Percentiles rank a stretch among this genome's conserved stretches.
Evolutionary conservation across 2,888 invertebrate genomes (phyloP).

Genomic region (Corbicula japonica): DNA sequence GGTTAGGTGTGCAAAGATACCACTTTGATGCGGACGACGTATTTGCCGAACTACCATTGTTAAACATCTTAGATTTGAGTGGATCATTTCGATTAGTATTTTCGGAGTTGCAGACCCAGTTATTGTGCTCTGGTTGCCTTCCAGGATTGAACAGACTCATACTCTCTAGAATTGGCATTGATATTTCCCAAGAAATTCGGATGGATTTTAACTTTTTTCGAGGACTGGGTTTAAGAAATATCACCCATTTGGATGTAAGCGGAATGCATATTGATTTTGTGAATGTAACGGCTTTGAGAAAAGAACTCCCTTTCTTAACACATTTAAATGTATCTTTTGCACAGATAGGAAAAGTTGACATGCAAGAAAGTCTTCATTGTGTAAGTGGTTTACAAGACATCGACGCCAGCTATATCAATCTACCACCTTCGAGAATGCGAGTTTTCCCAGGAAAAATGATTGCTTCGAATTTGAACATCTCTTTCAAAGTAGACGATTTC

Average conservation of each 20-base stretch:
- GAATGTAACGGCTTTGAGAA: not conserved
- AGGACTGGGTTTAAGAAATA: not conserved
- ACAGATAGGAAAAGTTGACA: not conserved
- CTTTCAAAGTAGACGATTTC: not conserved
- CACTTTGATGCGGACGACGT: not conserved
- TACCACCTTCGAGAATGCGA: not conserved
- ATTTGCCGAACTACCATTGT: not conserved
- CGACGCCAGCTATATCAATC: not conserved
- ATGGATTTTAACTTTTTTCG: no score
- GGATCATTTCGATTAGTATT: not conserved
- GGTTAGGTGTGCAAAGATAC: not conserved
- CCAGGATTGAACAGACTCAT: no score
- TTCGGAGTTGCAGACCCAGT: not conserved
- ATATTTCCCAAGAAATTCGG: no score
- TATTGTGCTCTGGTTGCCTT: not conserved
- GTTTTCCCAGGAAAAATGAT: not conserved
- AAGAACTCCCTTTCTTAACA: not conserved
- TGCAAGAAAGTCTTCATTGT: not conserved
- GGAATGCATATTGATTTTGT: not conserved
- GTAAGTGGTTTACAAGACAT: not conserved
- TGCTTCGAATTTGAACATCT: not conserved
- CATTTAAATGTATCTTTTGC: slow-evolving; percentile 11
- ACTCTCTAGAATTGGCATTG: no score
- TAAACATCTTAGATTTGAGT: not conserved
- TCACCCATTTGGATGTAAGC: slow-evolving; percentile 7